Percentiles rank a stretch among this genome's conserved stretches.
Evolutionary conservation across 2,797 vertebrate species (phyloP).

Genomic region (Helicolenus hilgendorfi): DNA sequence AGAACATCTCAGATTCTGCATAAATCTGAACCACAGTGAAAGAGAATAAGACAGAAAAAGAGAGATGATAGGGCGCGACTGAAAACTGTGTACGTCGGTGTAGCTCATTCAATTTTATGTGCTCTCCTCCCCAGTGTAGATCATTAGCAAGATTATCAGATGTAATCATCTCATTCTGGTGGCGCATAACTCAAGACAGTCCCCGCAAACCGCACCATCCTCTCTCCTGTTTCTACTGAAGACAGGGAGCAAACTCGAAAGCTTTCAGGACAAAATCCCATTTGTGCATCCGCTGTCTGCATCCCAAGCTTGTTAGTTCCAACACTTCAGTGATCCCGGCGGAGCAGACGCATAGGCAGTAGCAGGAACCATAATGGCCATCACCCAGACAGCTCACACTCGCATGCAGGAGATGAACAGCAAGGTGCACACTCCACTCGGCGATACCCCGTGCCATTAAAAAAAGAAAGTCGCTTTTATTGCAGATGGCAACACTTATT

Average conservation of each 20-base stretch:
- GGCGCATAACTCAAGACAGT: conserved; percentile 63
- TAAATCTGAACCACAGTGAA: conserved; percentile 51
- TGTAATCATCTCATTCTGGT: conserved; percentile 81
- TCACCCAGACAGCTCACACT: conserved; percentile 84
- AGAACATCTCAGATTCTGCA: conserved; percentile 61
- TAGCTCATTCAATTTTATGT: conserved; percentile 71
- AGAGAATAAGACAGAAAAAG: conserved; percentile 47
- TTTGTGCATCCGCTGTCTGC: conserved; percentile 89
- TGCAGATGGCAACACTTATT: conserved; percentile 83
- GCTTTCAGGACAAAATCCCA: conserved; percentile 89
- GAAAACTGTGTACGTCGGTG: conserved; percentile 55
- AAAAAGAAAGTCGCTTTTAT: conserved; percentile 83
- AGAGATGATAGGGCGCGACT: conserved; percentile 49
- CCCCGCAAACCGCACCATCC: conserved; percentile 31
- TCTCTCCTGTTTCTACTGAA: conserved; percentile 55
- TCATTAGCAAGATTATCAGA: conserved; percentile 86
- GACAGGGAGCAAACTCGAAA: conserved; percentile 75
- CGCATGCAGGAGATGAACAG: conserved; percentile 79
- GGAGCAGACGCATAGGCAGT: conserved; percentile 80
- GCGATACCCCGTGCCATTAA: conserved; percentile 78
- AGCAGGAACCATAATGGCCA: conserved; percentile 88
- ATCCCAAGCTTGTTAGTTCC: conserved; percentile 91
- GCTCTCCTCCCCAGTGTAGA: conserved; percentile 72
- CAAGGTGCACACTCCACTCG: conserved; percentile 81
- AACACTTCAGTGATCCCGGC: conserved; percentile 89